Conservation (phyloP, 2,888 invertebrate genomes). For the Eupithecia pulchellata region DNA sequence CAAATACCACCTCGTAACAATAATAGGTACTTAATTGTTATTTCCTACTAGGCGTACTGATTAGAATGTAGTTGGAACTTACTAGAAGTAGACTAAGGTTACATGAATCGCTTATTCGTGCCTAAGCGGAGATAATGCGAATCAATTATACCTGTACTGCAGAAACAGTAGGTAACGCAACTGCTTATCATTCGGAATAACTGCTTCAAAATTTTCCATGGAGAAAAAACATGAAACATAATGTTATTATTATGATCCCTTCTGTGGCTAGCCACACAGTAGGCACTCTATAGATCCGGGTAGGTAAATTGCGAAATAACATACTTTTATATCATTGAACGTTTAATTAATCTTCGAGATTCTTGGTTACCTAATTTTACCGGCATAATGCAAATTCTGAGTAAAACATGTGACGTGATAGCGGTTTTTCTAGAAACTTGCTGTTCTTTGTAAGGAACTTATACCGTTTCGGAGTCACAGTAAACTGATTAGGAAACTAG, state of each 20-base stretch:
- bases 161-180: not conserved
- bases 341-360: not conserved
- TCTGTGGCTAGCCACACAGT: not conserved
- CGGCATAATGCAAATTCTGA: not conserved
- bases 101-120: constrained; percentile 29
- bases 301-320: not conserved
- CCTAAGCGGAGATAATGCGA: constrained; percentile 23
- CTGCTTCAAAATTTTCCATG: not conserved
- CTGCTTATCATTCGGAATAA: constrained; percentile 9
- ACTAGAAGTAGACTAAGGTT: constrained; percentile 30
- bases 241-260: not conserved
- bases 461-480: constrained; percentile 13
- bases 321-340: not conserved
- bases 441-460: constrained; percentile 4
- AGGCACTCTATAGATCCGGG: not conserved
- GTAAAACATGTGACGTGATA: constrained; percentile 2
- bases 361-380: not conserved
- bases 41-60: not conserved
- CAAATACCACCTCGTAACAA: not conserved
- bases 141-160: not conserved
- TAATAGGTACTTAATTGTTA: not conserved
- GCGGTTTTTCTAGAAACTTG: constrained; percentile 14
- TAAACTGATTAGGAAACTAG: constrained; percentile 10
- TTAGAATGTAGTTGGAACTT: not conserved
- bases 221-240: not conserved